Evolutionary conservation across 2,797 vertebrate genomes (phyloP), one percentile per base, ranked within the genome.

Genomic region (Diplodus sargus): DNA sequence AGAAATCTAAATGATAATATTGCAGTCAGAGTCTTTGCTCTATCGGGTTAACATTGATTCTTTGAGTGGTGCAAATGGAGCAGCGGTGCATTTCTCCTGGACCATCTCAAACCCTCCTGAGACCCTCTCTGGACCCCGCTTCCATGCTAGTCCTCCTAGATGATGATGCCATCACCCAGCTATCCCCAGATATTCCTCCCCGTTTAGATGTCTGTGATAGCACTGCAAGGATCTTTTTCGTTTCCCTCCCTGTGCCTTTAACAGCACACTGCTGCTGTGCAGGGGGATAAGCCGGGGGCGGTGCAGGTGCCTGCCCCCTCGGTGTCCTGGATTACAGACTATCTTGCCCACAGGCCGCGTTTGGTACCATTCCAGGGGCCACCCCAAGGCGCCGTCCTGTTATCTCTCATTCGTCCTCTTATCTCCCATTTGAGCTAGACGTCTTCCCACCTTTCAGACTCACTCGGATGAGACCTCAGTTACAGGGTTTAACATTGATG

Each of bases 1-100:
- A 77, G 56, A 51, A 25, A 63, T 71, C 60, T 68, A 51, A 62
- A 75, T 78, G 43, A 39, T 72, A 57, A 62, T n/a, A 48, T 49
- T 70, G 39, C 57, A 65, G 15, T 34, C 69, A 45, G 52, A 74
- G 53, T 73, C 23, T 22, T 53, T 28, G n/a, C 54, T 74, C 54
- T 25, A 83, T 84, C 52, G 25, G 59, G 54, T 88, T 82, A 83
- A 49, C 67, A 82, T 87, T 79, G 84, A 89, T 90, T 85, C 12
- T 66, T 68, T 77, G 67, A 76, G 78, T 74, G 58, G 49, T 74
- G 22, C 47, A 76, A 78, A 74, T 79, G 34, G 57, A 69, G 59
- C 42, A 69, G 22, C 57, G 16, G 34, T 49, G 39, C 22, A 48
- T 81, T 76, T 69, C 30, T 60, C 57, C 56, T 15, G 53, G 28